phyloP scores from a whole-genome alignment of 23 tunicate genomes.

The Aplidium turbinatum region DNA sequence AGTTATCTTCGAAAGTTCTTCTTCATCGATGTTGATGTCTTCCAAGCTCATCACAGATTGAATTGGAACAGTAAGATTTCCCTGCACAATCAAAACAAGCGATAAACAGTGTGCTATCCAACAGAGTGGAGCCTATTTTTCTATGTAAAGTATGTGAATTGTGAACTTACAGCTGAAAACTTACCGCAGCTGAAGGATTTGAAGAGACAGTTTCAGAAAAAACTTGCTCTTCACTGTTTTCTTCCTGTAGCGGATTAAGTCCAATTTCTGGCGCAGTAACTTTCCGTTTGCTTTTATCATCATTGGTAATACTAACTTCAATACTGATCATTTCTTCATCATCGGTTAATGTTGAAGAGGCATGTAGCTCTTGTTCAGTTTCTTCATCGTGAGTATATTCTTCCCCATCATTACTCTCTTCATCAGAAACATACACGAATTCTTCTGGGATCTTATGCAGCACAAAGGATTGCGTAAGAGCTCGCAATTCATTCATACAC shows the following conservation, averaged over 20 bases:
- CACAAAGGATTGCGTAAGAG: constrained; percentile 32
- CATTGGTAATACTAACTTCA: too few species aligned
- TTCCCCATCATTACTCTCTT: constrained; percentile 56
- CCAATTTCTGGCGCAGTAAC: too few species aligned
- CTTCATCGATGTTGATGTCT: constrained; percentile 34
- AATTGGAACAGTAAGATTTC: constrained; percentile 27
- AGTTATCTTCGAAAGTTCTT: constrained; percentile 38
- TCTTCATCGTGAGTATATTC: constrained; percentile 50
- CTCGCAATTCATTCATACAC: constrained; percentile 53
- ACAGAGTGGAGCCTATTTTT: too few species aligned
- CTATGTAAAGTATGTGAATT: too few species aligned
- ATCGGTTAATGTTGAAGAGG: too few species aligned
- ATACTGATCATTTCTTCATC: too few species aligned
- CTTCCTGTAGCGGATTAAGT: too few species aligned
- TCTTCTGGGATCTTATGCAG: constrained; percentile 56
- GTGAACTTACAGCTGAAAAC: too few species aligned
- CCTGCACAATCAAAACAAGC: background rate
- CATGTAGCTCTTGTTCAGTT: constrained; percentile 40
- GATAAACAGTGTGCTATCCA: background rate
- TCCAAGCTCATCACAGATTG: constrained; percentile 39
- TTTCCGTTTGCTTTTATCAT: too few species aligned
- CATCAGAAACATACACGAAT: constrained; percentile 60
- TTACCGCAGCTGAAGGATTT: too few species aligned
- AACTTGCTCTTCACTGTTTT: too few species aligned
- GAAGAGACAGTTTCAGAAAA: too few species aligned